Conservation (phyloP, 2,888 invertebrate species). For the Drosophila mulleri region DNA sequence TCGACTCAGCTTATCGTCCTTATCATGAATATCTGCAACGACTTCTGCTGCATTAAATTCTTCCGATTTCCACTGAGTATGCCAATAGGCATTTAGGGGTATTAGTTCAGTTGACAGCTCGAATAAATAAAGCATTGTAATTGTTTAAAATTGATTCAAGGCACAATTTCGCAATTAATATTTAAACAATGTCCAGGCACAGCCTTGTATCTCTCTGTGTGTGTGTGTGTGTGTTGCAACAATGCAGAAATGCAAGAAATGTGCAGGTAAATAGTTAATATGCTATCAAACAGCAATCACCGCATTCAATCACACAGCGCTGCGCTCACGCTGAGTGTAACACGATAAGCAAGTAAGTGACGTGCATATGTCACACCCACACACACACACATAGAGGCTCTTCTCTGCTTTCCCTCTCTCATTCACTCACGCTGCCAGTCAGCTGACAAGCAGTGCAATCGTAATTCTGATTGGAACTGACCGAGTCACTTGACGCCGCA, state of each 20-base stretch:
- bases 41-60: too few relatives aligned
- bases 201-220: too few relatives aligned
- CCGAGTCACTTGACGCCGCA: neutral
- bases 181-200: neutral
- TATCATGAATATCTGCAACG: too few relatives aligned
- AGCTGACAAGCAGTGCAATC: neutral
- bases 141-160: neutral
- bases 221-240: neutral
- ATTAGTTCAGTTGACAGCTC: neutral
- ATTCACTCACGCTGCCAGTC: too few relatives aligned
- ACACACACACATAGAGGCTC: neutral
- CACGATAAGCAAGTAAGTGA: neutral
- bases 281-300: constrained; percentile 4
- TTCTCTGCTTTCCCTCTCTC: neutral
- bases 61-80: too few relatives aligned
- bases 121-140: neutral
- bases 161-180: constrained; percentile 1
- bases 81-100: neutral
- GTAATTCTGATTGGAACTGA: neutral
- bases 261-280: constrained; percentile 13
- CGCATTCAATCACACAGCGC: neutral
- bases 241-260: constrained; percentile 2
- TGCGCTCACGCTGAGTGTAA: neutral
- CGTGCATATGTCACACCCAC: neutral
- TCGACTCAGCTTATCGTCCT: too few relatives aligned